Evolutionary conservation across 1,140 invertebrate species (phyloP).

Genomic region (Drosophila tsacasi): DNA sequence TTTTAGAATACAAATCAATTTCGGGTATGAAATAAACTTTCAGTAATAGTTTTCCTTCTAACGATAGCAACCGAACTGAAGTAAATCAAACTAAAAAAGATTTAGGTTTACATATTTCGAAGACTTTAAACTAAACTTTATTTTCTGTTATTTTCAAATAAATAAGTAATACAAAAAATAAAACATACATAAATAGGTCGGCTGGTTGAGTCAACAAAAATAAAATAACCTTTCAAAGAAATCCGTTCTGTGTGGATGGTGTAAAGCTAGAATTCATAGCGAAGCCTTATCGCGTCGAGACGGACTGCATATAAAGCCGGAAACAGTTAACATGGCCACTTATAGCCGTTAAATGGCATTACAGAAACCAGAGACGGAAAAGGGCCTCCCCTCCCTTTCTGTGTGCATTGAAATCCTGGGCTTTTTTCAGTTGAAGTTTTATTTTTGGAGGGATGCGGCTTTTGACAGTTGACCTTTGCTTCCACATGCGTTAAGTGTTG

Average conservation of each 20-base stretch:
- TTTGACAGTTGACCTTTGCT: conserved; percentile 67
- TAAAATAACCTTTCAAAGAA: background rate
- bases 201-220: background rate
- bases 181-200: too few relatives aligned
- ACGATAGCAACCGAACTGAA: background rate
- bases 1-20: background rate
- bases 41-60: background rate
- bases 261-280: conserved; percentile 28
- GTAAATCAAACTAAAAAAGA: background rate
- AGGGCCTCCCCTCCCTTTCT: background rate
- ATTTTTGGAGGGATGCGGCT: conserved; percentile 61
- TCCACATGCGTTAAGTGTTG: conserved; percentile 62
- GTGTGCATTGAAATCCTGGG: conserved; percentile 29
- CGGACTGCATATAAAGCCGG: conserved; percentile 57
- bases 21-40: too few relatives aligned
- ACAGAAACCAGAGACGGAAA: conserved; percentile 12
- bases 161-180: too few relatives aligned
- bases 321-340: conserved; percentile 80
- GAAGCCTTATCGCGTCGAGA: conserved; percentile 60
- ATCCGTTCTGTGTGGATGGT: background rate
- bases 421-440: conserved; percentile 23
- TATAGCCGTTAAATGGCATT: conserved; percentile 77
- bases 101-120: background rate
- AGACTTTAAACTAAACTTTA: too few relatives aligned
- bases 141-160: too few relatives aligned